Evolutionary conservation across 2,888 invertebrate species (phyloP).

Genomic region (Drosophila engyochracea): DNA sequence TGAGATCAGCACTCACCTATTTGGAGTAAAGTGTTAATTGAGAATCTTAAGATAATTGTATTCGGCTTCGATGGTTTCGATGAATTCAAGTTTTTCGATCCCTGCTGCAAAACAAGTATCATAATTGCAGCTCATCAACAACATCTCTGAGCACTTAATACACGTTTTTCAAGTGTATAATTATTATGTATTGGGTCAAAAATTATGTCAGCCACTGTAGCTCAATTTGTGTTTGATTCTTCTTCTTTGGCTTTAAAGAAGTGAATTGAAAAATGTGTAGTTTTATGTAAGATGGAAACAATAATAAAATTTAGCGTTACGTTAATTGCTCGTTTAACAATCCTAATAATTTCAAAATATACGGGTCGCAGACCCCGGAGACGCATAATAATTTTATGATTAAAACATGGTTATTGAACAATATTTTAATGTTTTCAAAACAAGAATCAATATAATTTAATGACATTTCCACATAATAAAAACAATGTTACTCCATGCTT

Average conservation of each 20-base stretch:
- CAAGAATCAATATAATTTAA: conserved; percentile 19
- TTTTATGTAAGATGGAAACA: background rate
- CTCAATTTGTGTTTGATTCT: background rate
- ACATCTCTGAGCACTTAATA: background rate
- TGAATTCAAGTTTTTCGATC: too few species aligned
- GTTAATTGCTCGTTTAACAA: background rate
- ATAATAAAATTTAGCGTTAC: background rate
- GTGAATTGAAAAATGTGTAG: background rate
- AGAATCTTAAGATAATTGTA: background rate
- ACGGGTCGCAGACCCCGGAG: background rate
- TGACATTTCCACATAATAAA: conserved; percentile 30
- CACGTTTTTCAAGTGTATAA: too few species aligned
- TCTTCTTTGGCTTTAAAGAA: background rate
- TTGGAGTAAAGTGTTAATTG: background rate
- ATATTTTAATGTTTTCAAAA: background rate
- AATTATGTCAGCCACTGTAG: background rate
- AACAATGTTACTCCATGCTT: conserved; percentile 11
- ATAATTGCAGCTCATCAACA: background rate
- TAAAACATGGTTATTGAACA: conserved; percentile 1
- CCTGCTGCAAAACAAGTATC: too few species aligned
- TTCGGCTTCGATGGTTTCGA: background rate
- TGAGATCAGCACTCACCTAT: background rate
- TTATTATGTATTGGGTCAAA: background rate
- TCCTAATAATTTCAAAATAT: background rate
- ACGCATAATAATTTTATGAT: conserved; percentile 15